Percentiles rank a stretch among this genome's conserved stretches.
phyloP scores from a whole-genome alignment of 2,113 vertebrate species.

The human region GRCh38 chr17:14142001-14142500 shows the following conservation, averaged over 20 bases:
- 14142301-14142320: background rate
- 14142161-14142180: background rate
- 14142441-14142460: background rate
- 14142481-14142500: background rate
- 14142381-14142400: constrained; percentile 26
- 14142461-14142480: background rate
- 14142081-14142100: too few relatives aligned
- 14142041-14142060: background rate
- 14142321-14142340: background rate
- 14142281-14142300: background rate
- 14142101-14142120: background rate
- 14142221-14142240: background rate
- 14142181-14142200: background rate
- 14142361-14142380: background rate
- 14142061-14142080: too few relatives aligned
- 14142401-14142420: background rate
- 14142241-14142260: constrained; percentile 19
- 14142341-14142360: background rate
- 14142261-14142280: background rate
- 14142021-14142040: background rate
- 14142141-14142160: background rate
- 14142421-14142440: background rate
- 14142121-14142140: background rate
- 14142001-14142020: background rate
- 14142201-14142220: background rate